Evolutionary conservation across 2,113 vertebrate genomes (phyloP).

Genomic region (Zonotrichia leucophrys): DNA sequence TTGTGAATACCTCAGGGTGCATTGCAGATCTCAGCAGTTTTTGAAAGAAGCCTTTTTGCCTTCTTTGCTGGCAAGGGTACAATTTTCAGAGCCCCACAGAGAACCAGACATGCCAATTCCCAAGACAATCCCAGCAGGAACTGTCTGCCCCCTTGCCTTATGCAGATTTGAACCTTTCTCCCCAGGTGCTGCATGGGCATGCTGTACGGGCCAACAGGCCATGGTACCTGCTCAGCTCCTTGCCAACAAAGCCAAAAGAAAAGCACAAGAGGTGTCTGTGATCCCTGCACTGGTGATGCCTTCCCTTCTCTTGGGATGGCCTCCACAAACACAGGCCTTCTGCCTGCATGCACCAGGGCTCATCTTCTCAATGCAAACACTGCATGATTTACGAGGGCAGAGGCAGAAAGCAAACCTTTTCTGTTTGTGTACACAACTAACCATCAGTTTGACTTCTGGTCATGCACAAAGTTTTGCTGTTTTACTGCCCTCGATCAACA

Average conservation of each 20-base stretch:
- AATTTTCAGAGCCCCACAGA: not conserved
- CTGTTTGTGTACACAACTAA: not conserved
- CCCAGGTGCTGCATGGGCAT: not conserved
- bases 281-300: not conserved
- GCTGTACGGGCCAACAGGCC: not conserved
- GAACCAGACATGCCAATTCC: not conserved
- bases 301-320: not conserved
- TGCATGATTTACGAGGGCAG: not conserved
- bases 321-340: not conserved
- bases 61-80: not conserved
- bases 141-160: not conserved
- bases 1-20: not conserved
- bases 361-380: not conserved
- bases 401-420: not conserved
- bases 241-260: not conserved
- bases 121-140: not conserved
- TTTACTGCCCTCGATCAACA: conserved; percentile 44
- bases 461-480: not conserved
- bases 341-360: not conserved
- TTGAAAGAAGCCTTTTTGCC: not conserved
- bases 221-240: not conserved
- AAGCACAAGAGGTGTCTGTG: not conserved
- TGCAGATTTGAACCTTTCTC: not conserved
- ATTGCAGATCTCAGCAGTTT: not conserved
- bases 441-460: not conserved